Evolutionary conservation across 2,113 vertebrate species (phyloP).

Genomic region (Entelurus aequoreus): DNA sequence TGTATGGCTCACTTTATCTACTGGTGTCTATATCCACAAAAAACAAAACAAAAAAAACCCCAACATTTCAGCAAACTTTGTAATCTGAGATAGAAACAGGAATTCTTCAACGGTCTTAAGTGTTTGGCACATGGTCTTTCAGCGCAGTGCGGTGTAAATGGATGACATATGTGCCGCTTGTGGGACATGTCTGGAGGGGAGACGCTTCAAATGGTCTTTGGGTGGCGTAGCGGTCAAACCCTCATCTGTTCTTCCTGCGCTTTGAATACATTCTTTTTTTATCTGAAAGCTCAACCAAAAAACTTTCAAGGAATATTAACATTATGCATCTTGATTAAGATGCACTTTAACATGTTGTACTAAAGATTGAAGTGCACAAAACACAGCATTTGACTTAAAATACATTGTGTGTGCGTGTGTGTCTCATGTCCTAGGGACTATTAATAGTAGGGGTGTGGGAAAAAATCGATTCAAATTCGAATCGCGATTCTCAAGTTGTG

Average conservation of each 20-base stretch:
- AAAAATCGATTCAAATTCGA: no score
- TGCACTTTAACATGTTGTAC: no score
- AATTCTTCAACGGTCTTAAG: conserved; percentile 37
- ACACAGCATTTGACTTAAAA: no score
- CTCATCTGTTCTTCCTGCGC: conserved; percentile 7
- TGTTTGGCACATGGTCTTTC: conserved; percentile 35
- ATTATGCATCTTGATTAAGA: no score
- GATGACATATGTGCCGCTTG: conserved; percentile 39
- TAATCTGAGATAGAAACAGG: conserved; percentile 33
- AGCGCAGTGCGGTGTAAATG: conserved; percentile 35
- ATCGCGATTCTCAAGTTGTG: no score
- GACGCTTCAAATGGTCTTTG: conserved; percentile 38
- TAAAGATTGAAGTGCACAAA: no score
- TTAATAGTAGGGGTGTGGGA: no score
- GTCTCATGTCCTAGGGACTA: no score
- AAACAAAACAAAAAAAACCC: background rate
- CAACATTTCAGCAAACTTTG: conserved; percentile 19
- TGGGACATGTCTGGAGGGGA: conserved; percentile 34
- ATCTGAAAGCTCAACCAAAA: conserved; percentile 2
- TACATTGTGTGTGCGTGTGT: no score
- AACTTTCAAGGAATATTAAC: background rate
- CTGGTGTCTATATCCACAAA: conserved; percentile 31
- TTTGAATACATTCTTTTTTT: conserved; percentile 4
- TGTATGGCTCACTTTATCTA: conserved; percentile 28
- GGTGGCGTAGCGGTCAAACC: conserved; percentile 9